Percentiles rank a stretch among this genome's conserved stretches.
phyloP scores from a whole-genome alignment of 2,888 invertebrate species.

The Thymelicus sylvestris region DNA sequence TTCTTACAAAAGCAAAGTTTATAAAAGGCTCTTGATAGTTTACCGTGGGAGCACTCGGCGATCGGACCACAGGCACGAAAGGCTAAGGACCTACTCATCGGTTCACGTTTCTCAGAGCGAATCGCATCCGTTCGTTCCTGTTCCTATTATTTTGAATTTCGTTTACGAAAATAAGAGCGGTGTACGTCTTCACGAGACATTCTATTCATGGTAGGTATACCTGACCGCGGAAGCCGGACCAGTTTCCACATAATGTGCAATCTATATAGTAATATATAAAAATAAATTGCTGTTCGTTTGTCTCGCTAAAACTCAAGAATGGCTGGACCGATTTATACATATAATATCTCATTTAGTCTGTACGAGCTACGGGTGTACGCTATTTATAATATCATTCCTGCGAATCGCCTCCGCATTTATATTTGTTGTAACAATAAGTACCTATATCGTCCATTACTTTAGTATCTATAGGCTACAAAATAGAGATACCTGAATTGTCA shows the following conservation, averaged over 20 bases:
- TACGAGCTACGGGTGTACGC: conserved; percentile 42
- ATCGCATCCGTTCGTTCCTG: conserved; percentile 43
- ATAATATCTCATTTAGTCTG: conserved; percentile 25
- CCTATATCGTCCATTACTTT: not conserved
- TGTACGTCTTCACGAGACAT: conserved; percentile 31
- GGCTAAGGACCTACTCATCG: conserved; percentile 19
- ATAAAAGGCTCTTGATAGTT: conserved; percentile 28
- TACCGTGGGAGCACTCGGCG: conserved; percentile 26
- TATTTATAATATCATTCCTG: conserved; percentile 43
- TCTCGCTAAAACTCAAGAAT: too few species aligned
- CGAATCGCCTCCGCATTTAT: conserved; percentile 17
- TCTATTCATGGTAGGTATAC: conserved; percentile 42
- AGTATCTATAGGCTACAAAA: too few species aligned
- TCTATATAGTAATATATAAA: too few species aligned
- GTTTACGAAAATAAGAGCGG: conserved; percentile 42
- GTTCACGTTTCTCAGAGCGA: conserved; percentile 27
- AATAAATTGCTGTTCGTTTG: too few species aligned
- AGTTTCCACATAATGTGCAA: conserved; percentile 39
- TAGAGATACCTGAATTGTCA: too few species aligned
- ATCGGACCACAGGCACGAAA: too few species aligned
- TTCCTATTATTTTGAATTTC: conserved; percentile 43
- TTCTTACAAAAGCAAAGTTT: conserved; percentile 17
- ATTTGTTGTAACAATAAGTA: conserved; percentile 22
- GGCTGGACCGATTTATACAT: too few species aligned
- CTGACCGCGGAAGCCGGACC: conserved; percentile 48